Base-by-base conservation (phyloP, 1,140 invertebrate species). In the Drosophila mauritiana region DNA sequence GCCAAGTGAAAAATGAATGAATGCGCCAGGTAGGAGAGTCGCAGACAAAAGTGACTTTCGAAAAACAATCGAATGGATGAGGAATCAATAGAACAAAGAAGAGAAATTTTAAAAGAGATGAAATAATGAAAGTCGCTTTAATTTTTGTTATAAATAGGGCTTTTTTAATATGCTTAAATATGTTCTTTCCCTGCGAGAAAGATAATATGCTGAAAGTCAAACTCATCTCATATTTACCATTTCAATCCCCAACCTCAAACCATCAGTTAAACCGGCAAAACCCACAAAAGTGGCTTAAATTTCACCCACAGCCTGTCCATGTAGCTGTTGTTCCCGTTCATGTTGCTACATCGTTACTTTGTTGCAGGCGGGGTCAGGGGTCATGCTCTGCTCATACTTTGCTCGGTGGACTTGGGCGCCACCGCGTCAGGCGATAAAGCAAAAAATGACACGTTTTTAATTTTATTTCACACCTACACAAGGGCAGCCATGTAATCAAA, bases 361-460 rank as follows among this genome's bases (percentile, higher is more conserved):
- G 74, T 20, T 42, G 48, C 27, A 45, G 63, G 36, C 52, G 61
- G 62, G 80, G 77, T 85, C 80, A 80, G 57, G 80, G 73, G 40
- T 22, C 48, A 12, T 17, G 17, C 31, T n/a, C 31, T 42, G 22
- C 43, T 22, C 54, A 48, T 39, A 67, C 64, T 64, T 67, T 67
- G 20, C 59, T 45, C 64, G 42, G 20, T 45, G 62, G 63, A 25
- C 59, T 36, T 17, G 46, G 51, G 64, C 80, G 82, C 75, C 85
- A 78, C 58, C 64, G 70, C 65, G 83, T 75, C 81, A 73, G 45
- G 84, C 83, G 83, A 88, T 88, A 88, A 89, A 88, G 83, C 75
- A 84, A 89, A 89, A 89, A 89, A 89, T 89, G 84, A 89, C 84
- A 89, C 80, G 85, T 89, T 89, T 89, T 89, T 89, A 89, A 89